These are phyloP conservation scores for Danio tinwini DNA, from an alignment of 2,797 vertebrate species.

Conservation along the genomic window DNA sequence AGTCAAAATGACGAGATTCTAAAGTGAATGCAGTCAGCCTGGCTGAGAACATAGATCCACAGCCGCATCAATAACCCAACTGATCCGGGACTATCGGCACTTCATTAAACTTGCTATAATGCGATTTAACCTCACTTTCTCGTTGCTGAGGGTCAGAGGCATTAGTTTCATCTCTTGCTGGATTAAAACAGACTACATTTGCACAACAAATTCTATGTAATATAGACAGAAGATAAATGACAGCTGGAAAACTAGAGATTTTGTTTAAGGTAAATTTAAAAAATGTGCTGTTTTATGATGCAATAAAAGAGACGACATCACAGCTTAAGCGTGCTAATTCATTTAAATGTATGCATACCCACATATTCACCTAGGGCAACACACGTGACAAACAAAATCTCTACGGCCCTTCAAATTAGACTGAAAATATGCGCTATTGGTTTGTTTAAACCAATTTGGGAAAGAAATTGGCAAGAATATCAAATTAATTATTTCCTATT, in stretches of 20 bases:
- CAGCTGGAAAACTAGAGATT: background rate
- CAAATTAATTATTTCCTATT: slow-evolving; percentile 1
- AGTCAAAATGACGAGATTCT: background rate
- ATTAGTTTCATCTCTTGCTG: background rate
- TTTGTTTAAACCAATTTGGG: slow-evolving; percentile 27
- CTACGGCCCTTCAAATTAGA: slow-evolving; percentile 39
- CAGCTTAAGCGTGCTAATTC: slow-evolving; percentile 48
- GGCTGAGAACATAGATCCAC: background rate
- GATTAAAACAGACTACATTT: slow-evolving; percentile 4
- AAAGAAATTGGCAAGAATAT: background rate
- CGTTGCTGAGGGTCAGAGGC: slow-evolving; percentile 22
- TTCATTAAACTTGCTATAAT: slow-evolving; percentile 50
- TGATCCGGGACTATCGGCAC: slow-evolving; percentile 10
- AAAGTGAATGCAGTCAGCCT: slow-evolving; percentile 1
- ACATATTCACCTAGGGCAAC: slow-evolving; percentile 56
- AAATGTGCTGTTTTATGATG: slow-evolving; percentile 10
- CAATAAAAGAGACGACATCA: slow-evolving; percentile 21
- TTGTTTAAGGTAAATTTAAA: background rate
- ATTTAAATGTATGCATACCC: slow-evolving; percentile 57
- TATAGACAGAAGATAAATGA: background rate
- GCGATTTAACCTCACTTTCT: slow-evolving; percentile 29
- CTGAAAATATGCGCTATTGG: slow-evolving; percentile 9
- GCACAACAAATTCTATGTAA: slow-evolving; percentile 7
- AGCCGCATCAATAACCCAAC: slow-evolving; percentile 4
- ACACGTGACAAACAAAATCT: slow-evolving; percentile 39